phyloP scores from a whole-genome alignment of 2,888 invertebrate genomes.

The Sabatieria punctata region DNA sequence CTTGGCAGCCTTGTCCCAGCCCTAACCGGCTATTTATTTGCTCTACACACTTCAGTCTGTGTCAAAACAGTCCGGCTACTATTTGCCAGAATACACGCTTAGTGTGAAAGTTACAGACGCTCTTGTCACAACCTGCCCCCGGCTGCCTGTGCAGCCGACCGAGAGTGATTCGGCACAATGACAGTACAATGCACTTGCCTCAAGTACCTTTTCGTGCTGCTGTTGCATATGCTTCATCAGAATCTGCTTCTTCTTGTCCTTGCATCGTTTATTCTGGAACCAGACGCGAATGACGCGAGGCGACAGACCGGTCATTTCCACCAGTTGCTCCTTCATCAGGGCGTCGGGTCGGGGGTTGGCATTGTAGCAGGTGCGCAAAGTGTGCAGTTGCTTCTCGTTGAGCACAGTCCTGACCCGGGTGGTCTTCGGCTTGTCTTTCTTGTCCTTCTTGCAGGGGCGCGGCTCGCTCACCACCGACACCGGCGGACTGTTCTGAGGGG shows the following conservation, averaged over 20 bases:
- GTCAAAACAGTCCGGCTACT: not conserved
- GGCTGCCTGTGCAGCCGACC: too few relatives aligned
- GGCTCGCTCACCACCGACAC: not conserved
- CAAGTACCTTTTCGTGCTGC: constrained; percentile 83
- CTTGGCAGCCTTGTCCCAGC: too few relatives aligned
- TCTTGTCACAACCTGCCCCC: too few relatives aligned
- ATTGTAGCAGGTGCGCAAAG: constrained; percentile 86
- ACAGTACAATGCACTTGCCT: too few relatives aligned
- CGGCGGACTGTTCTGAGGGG: not conserved
- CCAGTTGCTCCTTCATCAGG: constrained; percentile 95
- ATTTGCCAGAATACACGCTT: not conserved
- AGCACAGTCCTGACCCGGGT: constrained; percentile 96
- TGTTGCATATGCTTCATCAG: constrained; percentile 94
- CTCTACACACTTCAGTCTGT: too few relatives aligned
- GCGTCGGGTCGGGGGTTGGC: constrained; percentile 97
- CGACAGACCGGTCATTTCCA: constrained; percentile 93
- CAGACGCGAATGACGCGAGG: constrained; percentile 96
- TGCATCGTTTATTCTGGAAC: constrained; percentile 90
- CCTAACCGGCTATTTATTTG: too few relatives aligned
- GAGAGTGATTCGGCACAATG: too few relatives aligned
- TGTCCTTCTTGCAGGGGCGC: constrained; percentile 36
- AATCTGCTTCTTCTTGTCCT: constrained; percentile 90
- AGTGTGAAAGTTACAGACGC: not conserved
- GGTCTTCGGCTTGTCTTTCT: constrained; percentile 49
- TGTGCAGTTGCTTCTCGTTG: constrained; percentile 94